These are phyloP conservation scores for Macrotus californicus DNA, from an alignment of 2,113 vertebrate species.

Conservation along the genomic window DNA sequence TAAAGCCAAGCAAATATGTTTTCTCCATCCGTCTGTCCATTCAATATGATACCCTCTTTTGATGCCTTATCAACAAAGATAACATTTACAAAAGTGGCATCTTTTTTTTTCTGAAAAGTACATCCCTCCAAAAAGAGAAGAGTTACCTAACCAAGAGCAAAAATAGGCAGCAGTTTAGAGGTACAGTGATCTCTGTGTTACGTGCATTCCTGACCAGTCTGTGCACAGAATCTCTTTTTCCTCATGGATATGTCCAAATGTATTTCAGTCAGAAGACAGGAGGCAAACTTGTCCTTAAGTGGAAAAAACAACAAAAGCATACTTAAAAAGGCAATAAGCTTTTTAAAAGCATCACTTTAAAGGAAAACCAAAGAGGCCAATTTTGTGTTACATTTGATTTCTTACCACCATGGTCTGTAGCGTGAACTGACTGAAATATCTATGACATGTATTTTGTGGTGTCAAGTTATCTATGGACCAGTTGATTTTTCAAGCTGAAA, in stretches of 20 bases:
- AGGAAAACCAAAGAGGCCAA: background rate
- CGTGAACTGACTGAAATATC: background rate
- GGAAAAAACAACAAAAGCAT: background rate
- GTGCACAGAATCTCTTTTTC: slow-evolving; percentile 9
- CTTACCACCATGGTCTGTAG: background rate
- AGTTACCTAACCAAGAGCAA: slow-evolving; percentile 18
- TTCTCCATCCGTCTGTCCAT: background rate
- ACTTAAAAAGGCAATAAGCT: background rate
- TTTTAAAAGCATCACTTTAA: slow-evolving; percentile 24
- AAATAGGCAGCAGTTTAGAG: background rate
- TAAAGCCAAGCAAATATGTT: background rate
- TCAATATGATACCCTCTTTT: background rate
- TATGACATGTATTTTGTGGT: background rate
- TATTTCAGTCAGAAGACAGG: background rate
- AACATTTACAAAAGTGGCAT: background rate
- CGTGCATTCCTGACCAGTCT: background rate
- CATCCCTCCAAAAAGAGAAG: background rate
- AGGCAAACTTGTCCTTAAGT: background rate
- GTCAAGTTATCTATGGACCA: background rate
- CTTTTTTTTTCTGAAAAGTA: slow-evolving; percentile 8
- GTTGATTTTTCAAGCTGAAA: slow-evolving; percentile 24
- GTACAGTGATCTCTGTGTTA: background rate
- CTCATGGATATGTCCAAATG: background rate
- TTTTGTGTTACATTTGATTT: slow-evolving; percentile 15
- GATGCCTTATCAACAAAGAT: background rate